Base-by-base conservation (phyloP, 1,140 invertebrate genomes). In the Anagrus nilaparvatae region DNA sequence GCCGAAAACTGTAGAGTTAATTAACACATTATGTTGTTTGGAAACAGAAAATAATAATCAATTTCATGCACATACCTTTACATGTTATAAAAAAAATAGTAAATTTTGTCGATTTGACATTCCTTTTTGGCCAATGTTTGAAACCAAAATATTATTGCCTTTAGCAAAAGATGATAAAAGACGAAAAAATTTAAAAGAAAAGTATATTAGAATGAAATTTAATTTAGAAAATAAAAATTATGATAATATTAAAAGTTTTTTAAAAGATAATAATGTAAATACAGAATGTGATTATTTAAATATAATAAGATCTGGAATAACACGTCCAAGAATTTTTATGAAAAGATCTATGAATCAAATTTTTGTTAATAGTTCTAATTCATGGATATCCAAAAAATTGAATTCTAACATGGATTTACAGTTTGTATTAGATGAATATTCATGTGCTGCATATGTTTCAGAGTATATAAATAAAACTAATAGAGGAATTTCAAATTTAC, bases 401-500 rank as follows among this genome's bases (percentile, higher is more conserved):
- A 35, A 54, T 43, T 64, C 60, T 1, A 65, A 60, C 29, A 68
- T 43, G 18, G 59, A 66, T 38, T 43, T 65, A 19, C 61, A 69
- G 45, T 53, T 62, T 19, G 63, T 66, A 16, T 44, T 47, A 13
- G 63, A 66, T 55, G 56, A 61, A 30, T 60, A 65, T 43, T 35
- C 34, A 4, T 59, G 55, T 41, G 52, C 51, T 29, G 40, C 27
- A 13, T 61, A 59, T 35, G 47, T 56, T 29, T 48, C 54, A 5
- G 53, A 60, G 16, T 68, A 65, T 48, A 46, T 68, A 10, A 67
- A 61, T 44, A 67, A 67, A 59, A 53, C 59, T 45, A 44, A 48
- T 20, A 31, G 56, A 49, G 62, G 62, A 45, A 60, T 63, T 31
- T 47, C 61, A 49, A 58, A 59, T 44, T 41, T 69, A 24, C 47